Evolutionary conservation across 2,797 vertebrate genomes (phyloP), one percentile per base, ranked within the genome.

Genomic region (Clangula hyemalis): DNA sequence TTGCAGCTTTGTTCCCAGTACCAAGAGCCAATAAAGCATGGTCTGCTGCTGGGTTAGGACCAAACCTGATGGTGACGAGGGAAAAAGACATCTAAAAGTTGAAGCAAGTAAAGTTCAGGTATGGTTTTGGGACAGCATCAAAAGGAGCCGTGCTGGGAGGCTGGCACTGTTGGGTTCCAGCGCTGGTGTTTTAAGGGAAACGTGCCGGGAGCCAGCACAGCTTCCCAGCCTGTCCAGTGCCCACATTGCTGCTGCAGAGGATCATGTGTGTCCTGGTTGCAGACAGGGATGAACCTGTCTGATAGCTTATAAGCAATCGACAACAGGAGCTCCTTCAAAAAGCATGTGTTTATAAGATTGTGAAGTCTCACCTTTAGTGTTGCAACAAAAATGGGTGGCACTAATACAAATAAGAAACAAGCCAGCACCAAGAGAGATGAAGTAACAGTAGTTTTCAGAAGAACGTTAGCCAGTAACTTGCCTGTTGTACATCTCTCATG

Each of bases 91-190:
- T 57, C 7, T 34, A 0, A 4, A 38, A 83, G 47, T 28, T 28
- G 41, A 49, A 34, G 20, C 13, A 17, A 45, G n/a, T 28, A 19
- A 22, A 4, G 30, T 21, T 30, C 14, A 28, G 34, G n/a, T 5
- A 8, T 38, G 1, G 30, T 76, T 41, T 68, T 27, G 76, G 72
- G 71, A 21, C n/a, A 30, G 53, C 0, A 1, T 12, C 56, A 20
- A 39, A 61, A 56, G 65, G 51, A 72, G 30, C 7, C 4, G 30
- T 1, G 14, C 51, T 2, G 3, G 45, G 30, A 51, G 43, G 10
- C 28, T n/a, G 45, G 25, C 20, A 73, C 1, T 0, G 13, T 22
- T 1, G 0, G 15, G 19, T 39, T 21, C n/a, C 5, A 0, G 14
- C 32, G 22, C 8, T 0, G 0, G 8, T 0, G 0, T 32, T 90